Percentiles rank a stretch among this genome's conserved stretches.
Evolutionary conservation across 2,888 invertebrate species (phyloP).

Genomic region (Scrobipalpa costella): DNA sequence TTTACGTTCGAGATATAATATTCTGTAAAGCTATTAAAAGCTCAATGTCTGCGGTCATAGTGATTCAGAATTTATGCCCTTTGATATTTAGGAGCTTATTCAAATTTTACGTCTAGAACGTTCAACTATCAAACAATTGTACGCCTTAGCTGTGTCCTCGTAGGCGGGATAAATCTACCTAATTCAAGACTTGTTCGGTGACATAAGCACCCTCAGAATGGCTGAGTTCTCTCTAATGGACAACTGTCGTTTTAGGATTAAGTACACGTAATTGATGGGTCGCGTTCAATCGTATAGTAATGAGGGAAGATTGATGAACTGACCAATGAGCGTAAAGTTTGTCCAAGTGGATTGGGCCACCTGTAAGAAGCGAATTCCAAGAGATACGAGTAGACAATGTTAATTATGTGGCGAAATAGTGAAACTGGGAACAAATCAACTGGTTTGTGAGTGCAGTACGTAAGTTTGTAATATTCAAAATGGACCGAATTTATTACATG

Average conservation of each 20-base stretch:
- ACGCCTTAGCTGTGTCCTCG: neutral
- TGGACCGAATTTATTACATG: too few species aligned
- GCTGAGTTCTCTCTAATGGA: slow-evolving; percentile 36
- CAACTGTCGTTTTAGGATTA: slow-evolving; percentile 44
- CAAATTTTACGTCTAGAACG: neutral
- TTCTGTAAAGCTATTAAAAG: neutral
- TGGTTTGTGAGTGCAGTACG: neutral
- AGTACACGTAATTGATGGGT: slow-evolving; percentile 42
- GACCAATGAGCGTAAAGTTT: slow-evolving; percentile 27
- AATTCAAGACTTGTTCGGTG: slow-evolving; percentile 3
- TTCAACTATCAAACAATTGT: slow-evolving; percentile 5
- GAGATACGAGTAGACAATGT: neutral
- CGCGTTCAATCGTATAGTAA: slow-evolving; percentile 30
- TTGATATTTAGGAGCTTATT: slow-evolving; percentile 3
- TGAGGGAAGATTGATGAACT: slow-evolving; percentile 33
- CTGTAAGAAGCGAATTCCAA: slow-evolving; percentile 2
- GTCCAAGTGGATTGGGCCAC: slow-evolving; percentile 17
- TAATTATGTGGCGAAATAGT: neutral
- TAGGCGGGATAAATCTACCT: slow-evolving; percentile 4
- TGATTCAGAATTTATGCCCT: slow-evolving; percentile 7
- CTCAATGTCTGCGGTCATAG: neutral
- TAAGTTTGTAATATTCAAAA: too few species aligned
- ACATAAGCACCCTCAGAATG: slow-evolving; percentile 19
- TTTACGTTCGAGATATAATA: neutral
- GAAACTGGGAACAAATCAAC: neutral